phyloP scores from a whole-genome alignment of 1,140 invertebrate genomes.

The Bicyclus anynana region DNA sequence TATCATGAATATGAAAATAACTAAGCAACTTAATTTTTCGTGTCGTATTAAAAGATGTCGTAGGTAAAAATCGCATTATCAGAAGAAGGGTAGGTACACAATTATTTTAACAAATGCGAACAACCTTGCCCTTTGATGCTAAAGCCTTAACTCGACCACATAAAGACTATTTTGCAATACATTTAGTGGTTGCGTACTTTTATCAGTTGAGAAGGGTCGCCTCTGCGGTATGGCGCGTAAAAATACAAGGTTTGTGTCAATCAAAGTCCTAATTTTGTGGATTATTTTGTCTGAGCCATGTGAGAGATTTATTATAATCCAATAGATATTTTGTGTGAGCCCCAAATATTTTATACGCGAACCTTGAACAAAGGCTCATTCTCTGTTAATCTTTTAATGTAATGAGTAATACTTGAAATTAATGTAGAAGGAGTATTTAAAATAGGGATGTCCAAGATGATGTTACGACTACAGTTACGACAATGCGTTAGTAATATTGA shows the following conservation, averaged over 20 bases:
- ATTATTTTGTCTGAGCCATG: not conserved
- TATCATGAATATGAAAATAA: no score
- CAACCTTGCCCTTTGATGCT: not conserved
- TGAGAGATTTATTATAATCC: not conserved
- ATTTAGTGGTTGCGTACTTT: not conserved
- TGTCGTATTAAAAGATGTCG: no score
- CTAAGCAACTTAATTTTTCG: no score
- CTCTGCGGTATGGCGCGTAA: constrained; percentile 20
- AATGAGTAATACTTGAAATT: no score
- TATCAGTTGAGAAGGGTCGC: constrained; percentile 11
- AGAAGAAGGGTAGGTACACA: not conserved
- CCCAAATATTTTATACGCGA: no score
- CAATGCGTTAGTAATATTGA: not conserved
- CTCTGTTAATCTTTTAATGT: not conserved
- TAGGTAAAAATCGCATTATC: not conserved
- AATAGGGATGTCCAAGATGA: not conserved
- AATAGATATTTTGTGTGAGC: not conserved
- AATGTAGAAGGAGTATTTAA: no score
- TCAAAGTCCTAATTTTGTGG: constrained; percentile 2
- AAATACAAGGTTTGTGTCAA: constrained; percentile 16
- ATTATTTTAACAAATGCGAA: not conserved
- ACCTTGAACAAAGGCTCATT: not conserved
- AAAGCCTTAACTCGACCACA: not conserved
- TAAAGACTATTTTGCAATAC: not conserved
- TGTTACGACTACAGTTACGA: not conserved